phyloP scores from a whole-genome alignment of 2,888 invertebrate species.

The Acanthosepion pharaonis region DNA sequence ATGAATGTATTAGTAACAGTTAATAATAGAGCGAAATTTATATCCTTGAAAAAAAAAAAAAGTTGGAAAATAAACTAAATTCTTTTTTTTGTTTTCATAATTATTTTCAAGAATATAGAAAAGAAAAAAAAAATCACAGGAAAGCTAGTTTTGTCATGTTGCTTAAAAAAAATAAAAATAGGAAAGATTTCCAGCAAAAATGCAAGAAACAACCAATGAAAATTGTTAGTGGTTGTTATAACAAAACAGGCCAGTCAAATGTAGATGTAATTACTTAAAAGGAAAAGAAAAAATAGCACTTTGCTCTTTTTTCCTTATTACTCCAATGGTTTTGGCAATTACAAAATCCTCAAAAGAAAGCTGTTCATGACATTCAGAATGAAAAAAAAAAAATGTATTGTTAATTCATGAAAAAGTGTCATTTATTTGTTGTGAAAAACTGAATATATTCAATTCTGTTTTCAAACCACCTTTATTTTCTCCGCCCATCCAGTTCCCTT shows the following conservation, averaged over 20 bases:
- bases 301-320: not conserved
- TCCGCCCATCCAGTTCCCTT: not conserved
- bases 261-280: not conserved
- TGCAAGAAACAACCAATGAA: not conserved
- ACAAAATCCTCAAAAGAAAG: constrained; percentile 17
- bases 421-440: not conserved
- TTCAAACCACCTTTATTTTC: not conserved
- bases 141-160: not conserved
- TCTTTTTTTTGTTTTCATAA: not conserved
- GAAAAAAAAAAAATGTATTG: not conserved
- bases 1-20: not conserved
- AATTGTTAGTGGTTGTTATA: not conserved
- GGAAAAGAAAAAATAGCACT: not conserved
- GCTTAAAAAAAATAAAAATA: not conserved
- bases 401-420: not conserved
- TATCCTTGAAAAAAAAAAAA: not conserved
- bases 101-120: not conserved
- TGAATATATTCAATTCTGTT: not conserved
- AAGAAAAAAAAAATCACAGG: not conserved
- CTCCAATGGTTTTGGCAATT: not conserved
- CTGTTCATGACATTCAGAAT: constrained; percentile 9
- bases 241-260: not conserved
- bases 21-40: not conserved
- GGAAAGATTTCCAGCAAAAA: not conserved
- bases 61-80: not conserved